Evolutionary conservation across 2,797 vertebrate species (phyloP).

Genomic region (Sebastes trivittatus): DNA sequence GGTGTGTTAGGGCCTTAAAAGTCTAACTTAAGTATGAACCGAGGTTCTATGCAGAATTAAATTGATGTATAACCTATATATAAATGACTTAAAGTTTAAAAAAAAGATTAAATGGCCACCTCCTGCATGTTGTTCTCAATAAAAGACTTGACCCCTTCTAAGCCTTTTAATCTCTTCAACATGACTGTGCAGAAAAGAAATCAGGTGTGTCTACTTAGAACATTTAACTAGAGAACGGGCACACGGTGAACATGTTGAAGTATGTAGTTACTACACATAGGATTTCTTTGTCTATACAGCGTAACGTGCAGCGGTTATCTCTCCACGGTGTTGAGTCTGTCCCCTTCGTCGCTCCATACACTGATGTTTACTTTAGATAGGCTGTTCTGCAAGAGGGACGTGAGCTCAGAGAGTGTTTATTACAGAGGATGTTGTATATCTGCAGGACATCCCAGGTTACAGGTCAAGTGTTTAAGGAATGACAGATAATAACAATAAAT

Average conservation of each 20-base stretch:
- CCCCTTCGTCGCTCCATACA: constrained; percentile 15
- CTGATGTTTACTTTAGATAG: constrained; percentile 70
- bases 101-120: background rate
- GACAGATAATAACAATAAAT: background rate
- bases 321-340: constrained; percentile 19
- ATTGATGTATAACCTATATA: background rate
- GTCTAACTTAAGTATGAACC: background rate
- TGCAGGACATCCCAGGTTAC: constrained; percentile 35
- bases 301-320: constrained; percentile 34
- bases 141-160: background rate
- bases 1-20: background rate
- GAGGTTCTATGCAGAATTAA: background rate
- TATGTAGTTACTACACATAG: background rate
- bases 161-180: background rate
- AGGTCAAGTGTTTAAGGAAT: constrained; percentile 38
- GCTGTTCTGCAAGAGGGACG: constrained; percentile 16
- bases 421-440: constrained; percentile 55
- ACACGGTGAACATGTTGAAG: background rate
- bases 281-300: constrained; percentile 15
- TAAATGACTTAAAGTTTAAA: background rate
- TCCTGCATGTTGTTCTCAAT: background rate
- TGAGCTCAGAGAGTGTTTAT: constrained; percentile 44
- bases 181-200: background rate
- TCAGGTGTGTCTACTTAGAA: background rate
- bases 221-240: background rate